Evolutionary conservation across 2,888 invertebrate genomes (phyloP).

Genomic region (Onthophagus sagittarius): DNA sequence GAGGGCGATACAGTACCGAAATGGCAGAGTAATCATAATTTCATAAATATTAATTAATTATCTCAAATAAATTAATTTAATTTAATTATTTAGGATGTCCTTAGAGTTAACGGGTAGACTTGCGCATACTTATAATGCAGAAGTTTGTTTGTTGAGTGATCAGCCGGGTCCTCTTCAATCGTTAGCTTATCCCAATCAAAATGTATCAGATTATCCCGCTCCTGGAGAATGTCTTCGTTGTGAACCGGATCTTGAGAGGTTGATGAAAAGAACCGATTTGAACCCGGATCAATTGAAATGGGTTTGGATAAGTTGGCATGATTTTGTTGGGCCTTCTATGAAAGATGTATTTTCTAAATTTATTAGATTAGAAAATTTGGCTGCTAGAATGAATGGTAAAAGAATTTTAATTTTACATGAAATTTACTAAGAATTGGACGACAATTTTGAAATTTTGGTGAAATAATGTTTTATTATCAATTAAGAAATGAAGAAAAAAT

Average conservation of each 20-base stretch:
- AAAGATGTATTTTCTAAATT: slow-evolving; percentile 54
- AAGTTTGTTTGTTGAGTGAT: slow-evolving; percentile 53
- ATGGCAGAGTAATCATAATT: slow-evolving; percentile 54
- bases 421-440: too few species aligned
- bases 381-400: slow-evolving; percentile 62
- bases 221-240: slow-evolving; percentile 53
- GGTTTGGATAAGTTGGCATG: slow-evolving; percentile 67
- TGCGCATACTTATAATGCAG: slow-evolving; percentile 56
- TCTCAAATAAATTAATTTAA: not conserved
- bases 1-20: slow-evolving; percentile 55
- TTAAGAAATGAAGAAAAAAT: too few species aligned
- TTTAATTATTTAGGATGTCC: slow-evolving; percentile 27
- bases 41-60: not conserved
- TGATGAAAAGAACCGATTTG: slow-evolving; percentile 51
- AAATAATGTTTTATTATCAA: too few species aligned
- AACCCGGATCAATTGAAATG: slow-evolving; percentile 43
- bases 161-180: slow-evolving; percentile 25
- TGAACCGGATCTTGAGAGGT: slow-evolving; percentile 59
- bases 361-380: slow-evolving; percentile 59
- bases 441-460: too few species aligned
- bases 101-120: slow-evolving; percentile 52
- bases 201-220: slow-evolving; percentile 32
- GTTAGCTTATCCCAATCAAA: slow-evolving; percentile 24
- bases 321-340: slow-evolving; percentile 57
- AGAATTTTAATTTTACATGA: slow-evolving; percentile 1